Conservation (phyloP, 2,888 invertebrate genomes). For the Drosophila infuscata region DNA sequence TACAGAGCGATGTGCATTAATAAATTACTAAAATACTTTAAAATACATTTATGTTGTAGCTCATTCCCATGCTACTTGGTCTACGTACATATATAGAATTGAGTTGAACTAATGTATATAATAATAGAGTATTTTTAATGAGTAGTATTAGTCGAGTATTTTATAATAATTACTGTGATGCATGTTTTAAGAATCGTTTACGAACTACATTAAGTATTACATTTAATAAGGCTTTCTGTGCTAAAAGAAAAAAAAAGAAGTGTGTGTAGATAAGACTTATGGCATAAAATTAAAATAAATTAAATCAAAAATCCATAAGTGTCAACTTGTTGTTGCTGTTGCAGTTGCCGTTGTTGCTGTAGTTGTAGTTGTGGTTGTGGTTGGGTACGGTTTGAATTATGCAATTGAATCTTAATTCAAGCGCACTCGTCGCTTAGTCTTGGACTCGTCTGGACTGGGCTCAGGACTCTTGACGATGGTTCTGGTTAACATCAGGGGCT, state of each 20-base stretch:
- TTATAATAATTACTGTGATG: slow-evolving; percentile 75
- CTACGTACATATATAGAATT: slow-evolving; percentile 21
- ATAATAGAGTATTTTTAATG: slow-evolving; percentile 19
- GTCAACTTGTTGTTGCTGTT: slow-evolving; percentile 36
- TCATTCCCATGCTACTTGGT: slow-evolving; percentile 35
- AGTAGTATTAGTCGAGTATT: slow-evolving; percentile 57
- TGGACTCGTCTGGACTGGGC: slow-evolving; percentile 51
- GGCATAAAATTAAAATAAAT: slow-evolving; percentile 34
- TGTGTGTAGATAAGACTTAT: slow-evolving; percentile 14
- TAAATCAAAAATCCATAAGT: slow-evolving; percentile 23
- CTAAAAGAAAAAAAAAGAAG: slow-evolving; percentile 12
- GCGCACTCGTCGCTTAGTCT: slow-evolving; percentile 57
- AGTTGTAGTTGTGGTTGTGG: slow-evolving; percentile 6
- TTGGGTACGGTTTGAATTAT: slow-evolving; percentile 10
- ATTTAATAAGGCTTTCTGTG: slow-evolving; percentile 38
- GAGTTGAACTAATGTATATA: slow-evolving; percentile 33
- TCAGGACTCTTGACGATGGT: slow-evolving; percentile 57
- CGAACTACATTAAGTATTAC: slow-evolving; percentile 44
- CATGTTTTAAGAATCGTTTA: slow-evolving; percentile 35
- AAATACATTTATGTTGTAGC: slow-evolving; percentile 52
- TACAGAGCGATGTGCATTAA: slow-evolving; percentile 54
- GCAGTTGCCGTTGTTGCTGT: background rate
- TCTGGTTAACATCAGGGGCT: slow-evolving; percentile 89
- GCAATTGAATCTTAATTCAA: slow-evolving; percentile 37
- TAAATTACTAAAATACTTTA: slow-evolving; percentile 69